Base-by-base conservation (phyloP, 2,797 vertebrate genomes). In the Crenuchus spilurus region DNA sequence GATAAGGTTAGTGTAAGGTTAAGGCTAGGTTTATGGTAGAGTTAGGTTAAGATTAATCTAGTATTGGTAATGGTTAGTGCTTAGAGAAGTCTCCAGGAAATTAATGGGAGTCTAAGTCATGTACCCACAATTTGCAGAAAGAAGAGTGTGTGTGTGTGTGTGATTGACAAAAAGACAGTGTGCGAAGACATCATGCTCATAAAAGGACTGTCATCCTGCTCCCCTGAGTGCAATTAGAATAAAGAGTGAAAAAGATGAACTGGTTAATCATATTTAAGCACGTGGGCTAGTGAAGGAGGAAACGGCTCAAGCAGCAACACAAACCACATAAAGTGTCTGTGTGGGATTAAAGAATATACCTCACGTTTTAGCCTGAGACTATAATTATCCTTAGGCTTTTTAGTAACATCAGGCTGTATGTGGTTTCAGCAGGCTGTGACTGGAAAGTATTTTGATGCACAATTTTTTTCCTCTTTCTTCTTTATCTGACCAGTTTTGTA, bases 191-290 rank as follows among this genome's bases (percentile, higher is more conserved):
- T 67, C 9, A 26, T 60, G 46, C 37, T 68, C 41, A 49, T 55
- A 65, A 77, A 60, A 44, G 42, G n/a, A 18, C 42, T 52, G 60
- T 66, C 68, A 65, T 28, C n/a, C n/a, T n/a, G 18, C 41, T 76
- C 68, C 42, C 67, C 44, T 42, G 62, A 52, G 67, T 28, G 60
- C 41, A 64, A 64, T 76, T 76, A 70, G 24, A 58, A 46, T 39
- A n/a, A 63, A 13, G 52, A 9, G n/a, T n/a, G n/a, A n/a, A 55
- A 63, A 42, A 28, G 39, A 46, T 4, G 20, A 31, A 51, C 20
- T 26, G 4, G 42, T 48, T 64, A 64, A 42, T 33, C 62, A 48
- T 57, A 13, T 18, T 57, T 57, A 22, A 16, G 52, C 10, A 66
- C 42, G 75, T 72, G 28, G 62, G 75, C 61, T 51, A 20, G 31